phyloP scores from a whole-genome alignment of 2,113 vertebrate species.

The Petaurus breviceps region DNA sequence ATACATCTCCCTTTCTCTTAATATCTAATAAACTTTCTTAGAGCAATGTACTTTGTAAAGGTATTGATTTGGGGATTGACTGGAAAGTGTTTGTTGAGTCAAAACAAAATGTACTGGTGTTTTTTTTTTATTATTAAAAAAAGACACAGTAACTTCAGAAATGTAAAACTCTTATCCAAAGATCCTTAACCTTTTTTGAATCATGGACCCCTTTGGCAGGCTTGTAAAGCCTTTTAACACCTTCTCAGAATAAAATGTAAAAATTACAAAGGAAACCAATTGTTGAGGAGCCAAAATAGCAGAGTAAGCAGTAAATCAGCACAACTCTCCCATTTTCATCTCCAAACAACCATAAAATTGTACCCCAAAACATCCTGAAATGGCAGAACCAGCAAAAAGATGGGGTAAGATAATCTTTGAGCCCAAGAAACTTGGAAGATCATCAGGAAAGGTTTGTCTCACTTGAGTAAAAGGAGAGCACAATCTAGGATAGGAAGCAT shows the following conservation, averaged over 20 bases:
- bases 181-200: not conserved
- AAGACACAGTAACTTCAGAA: not conserved
- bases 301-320: too few species aligned
- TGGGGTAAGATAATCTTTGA: too few species aligned
- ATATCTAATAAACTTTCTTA: not conserved
- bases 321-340: too few species aligned
- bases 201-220: not conserved
- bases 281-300: too few species aligned
- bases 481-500: too few species aligned
- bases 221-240: not conserved
- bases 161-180: not conserved
- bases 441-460: too few species aligned
- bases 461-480: too few species aligned
- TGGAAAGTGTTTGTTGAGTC: not conserved
- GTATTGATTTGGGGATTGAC: not conserved
- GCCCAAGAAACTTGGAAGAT: too few species aligned
- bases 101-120: not conserved
- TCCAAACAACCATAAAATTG: too few species aligned
- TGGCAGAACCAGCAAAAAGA: too few species aligned
- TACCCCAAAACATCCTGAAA: too few species aligned
- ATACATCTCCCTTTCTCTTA: not conserved
- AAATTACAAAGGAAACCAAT: not conserved
- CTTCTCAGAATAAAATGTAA: not conserved
- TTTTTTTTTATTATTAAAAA: not conserved
- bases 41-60: not conserved